Evolutionary conservation across 1,140 invertebrate genomes (phyloP).

Genomic region (Sitobion miscanthi): DNA sequence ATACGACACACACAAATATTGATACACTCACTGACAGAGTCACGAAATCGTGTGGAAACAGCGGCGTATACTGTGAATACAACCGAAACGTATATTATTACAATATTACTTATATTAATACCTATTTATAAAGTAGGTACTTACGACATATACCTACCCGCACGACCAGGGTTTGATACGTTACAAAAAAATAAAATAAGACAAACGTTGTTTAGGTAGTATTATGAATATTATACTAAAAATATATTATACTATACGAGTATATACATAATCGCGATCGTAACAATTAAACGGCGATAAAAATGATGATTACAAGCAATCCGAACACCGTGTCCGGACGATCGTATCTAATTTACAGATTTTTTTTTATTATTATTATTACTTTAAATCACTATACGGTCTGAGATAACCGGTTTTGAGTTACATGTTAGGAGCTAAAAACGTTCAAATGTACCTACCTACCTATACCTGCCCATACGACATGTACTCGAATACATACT

Average conservation of each 20-base stretch:
- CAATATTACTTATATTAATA: background rate
- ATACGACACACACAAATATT: background rate
- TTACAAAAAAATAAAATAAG: background rate
- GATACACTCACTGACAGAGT: background rate
- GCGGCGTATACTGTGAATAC: background rate
- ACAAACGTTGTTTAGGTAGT: background rate
- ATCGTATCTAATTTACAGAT: slow-evolving; percentile 30
- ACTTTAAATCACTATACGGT: background rate
- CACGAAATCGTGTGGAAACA: background rate
- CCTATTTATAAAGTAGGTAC: background rate
- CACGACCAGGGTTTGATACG: background rate
- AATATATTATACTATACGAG: no score
- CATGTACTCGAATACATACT: background rate
- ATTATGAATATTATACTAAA: background rate
- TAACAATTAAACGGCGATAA: slow-evolving; percentile 31
- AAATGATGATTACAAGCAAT: slow-evolving; percentile 23
- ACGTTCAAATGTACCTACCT: background rate
- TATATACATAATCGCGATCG: background rate
- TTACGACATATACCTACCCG: background rate
- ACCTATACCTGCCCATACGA: background rate
- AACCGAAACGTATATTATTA: background rate
- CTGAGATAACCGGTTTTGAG: slow-evolving; percentile 10
- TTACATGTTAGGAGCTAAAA: background rate
- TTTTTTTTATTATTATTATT: slow-evolving; percentile 20
- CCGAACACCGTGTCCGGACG: background rate